Conservation (phyloP, 2,113 vertebrate species). For the Alethe castanea region DNA sequence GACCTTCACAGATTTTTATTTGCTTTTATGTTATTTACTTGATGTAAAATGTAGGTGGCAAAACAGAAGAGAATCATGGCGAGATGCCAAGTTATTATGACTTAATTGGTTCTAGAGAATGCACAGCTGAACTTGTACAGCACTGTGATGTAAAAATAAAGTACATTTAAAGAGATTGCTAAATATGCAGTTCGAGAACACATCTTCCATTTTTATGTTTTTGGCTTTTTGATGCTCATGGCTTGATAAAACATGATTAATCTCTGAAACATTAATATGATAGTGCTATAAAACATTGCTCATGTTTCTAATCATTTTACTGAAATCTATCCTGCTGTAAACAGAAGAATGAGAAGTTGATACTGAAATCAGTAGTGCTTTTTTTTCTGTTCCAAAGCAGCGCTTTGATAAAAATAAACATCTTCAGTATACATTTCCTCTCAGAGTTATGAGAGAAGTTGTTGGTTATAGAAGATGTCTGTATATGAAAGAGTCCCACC, state of each 20-base stretch:
- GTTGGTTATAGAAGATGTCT: not conserved
- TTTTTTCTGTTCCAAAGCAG: not conserved
- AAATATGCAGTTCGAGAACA: not conserved
- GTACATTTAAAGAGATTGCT: not conserved
- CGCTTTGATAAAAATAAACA: not conserved
- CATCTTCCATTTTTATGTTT: not conserved
- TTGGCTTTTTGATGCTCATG: not conserved
- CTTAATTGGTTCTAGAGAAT: conserved; percentile 19
- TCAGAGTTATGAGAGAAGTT: not conserved
- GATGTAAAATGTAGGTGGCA: not conserved
- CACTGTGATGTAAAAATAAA: not conserved
- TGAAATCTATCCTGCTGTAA: not conserved
- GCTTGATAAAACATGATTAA: not conserved
- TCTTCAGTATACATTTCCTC: not conserved
- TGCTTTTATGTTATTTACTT: not conserved
- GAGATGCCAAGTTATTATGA: not conserved
- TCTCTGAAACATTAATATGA: not conserved
- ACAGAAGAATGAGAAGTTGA: not conserved
- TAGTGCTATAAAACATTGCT: not conserved
- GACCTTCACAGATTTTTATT: conserved; percentile 18
- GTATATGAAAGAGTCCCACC: not conserved
- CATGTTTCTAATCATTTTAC: not conserved
- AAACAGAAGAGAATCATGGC: not conserved
- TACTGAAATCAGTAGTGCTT: not conserved
- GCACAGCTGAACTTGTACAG: not conserved